Conservation (phyloP, 2,113 vertebrate genomes). For the Donacobius atricapilla region DNA sequence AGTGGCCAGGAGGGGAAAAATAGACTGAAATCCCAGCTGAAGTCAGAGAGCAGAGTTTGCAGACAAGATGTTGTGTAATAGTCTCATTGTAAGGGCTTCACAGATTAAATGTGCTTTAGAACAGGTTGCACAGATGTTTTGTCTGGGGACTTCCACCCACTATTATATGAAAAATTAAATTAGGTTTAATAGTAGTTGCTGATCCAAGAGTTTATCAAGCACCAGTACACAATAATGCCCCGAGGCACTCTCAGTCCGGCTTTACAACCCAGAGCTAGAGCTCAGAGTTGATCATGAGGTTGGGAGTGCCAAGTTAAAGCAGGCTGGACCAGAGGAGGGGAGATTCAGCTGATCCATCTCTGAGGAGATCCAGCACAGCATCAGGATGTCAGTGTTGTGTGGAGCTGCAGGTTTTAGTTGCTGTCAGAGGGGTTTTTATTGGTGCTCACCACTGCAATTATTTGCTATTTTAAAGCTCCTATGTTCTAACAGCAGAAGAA, state of each 20-base stretch:
- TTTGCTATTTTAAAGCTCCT: background rate
- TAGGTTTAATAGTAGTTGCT: background rate
- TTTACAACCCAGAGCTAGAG: background rate
- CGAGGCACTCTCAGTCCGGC: background rate
- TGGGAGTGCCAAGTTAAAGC: background rate
- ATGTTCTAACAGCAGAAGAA: background rate
- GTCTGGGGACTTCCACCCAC: conserved; percentile 49
- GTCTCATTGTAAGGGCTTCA: background rate
- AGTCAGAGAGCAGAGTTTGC: background rate
- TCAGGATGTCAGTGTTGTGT: too few relatives aligned
- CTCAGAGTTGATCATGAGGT: background rate
- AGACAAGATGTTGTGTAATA: background rate
- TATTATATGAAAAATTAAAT: conserved; percentile 23
- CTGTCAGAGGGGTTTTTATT: background rate
- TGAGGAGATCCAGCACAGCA: rapidly evolving
- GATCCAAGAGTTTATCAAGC: conserved; percentile 16
- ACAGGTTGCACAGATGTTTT: conserved; percentile 52
- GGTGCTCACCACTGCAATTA: background rate
- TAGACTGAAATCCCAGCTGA: background rate
- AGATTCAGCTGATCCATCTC: background rate
- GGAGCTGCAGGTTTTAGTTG: background rate
- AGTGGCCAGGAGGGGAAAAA: background rate
- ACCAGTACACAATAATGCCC: background rate
- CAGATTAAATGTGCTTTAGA: background rate
- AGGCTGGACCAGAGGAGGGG: background rate